Conservation (phyloP, 2,797 vertebrate genomes). For the Toxotes lorentzi region DNA sequence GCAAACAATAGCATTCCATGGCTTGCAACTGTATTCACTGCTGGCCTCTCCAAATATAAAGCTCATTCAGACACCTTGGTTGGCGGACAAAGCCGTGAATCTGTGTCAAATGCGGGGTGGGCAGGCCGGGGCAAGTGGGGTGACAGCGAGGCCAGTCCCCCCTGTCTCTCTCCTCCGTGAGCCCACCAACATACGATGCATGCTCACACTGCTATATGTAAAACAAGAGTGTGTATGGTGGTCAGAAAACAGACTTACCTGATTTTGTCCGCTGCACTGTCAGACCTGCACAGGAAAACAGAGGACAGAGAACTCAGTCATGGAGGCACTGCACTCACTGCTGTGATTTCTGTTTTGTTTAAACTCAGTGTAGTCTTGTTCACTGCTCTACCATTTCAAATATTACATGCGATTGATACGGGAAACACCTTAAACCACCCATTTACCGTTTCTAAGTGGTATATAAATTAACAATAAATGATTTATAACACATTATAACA, state of each 20-base stretch:
- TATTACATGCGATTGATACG: background rate
- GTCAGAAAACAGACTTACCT: conserved; percentile 71
- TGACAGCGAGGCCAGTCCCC: conserved; percentile 54
- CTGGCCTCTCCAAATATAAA: conserved; percentile 71
- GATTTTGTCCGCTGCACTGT: conserved; percentile 86
- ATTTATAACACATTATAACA: background rate
- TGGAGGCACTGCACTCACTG: background rate
- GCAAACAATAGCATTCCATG: conserved; percentile 86
- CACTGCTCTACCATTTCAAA: background rate
- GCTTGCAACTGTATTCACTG: conserved; percentile 86
- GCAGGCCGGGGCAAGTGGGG: conserved; percentile 54
- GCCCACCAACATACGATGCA: conserved; percentile 9
- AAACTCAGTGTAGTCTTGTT: background rate
- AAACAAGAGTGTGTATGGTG: background rate
- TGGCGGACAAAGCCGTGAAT: conserved; percentile 72
- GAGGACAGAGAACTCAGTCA: conserved; percentile 35
- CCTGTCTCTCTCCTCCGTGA: conserved; percentile 10
- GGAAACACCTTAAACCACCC: background rate
- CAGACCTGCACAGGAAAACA: conserved; percentile 76
- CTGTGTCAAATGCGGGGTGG: conserved; percentile 63
- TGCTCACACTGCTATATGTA: background rate
- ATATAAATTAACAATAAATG: background rate
- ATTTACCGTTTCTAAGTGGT: background rate
- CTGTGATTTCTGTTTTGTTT: background rate
- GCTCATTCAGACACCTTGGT: conserved; percentile 77